Evolutionary conservation across 2,888 invertebrate species (phyloP), one percentile per base, ranked within the genome.

Genomic region (Drosophila yooni): DNA sequence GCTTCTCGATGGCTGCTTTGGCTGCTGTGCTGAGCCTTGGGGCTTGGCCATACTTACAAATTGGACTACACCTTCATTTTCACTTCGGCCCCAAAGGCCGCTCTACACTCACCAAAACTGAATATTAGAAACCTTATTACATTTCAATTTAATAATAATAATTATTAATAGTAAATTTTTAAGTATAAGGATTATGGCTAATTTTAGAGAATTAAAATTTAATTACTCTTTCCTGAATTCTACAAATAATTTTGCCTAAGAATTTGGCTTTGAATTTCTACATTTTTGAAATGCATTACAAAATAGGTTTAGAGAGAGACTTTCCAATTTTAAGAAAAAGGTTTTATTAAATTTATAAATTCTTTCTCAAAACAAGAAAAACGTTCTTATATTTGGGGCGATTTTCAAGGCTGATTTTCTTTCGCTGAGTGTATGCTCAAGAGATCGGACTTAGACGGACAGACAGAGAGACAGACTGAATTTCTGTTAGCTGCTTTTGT

Each of bases 21-120:
- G 73, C 79, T 84, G 84, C 72, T 78, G 75, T 79, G 68, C 69
- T 57, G 31, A 57, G 69, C 82, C 75, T 70, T 72, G 81, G 81
- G 87, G 84, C 89, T 86, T 87, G 89, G 85, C 76, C 79, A 80
- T 84, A 87, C 87, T 90, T 89, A 90, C 90, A 90, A 91, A 91
- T 91, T 91, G 90, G 91, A 90, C 91, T 91, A 89, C 91, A 90
- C 91, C 91, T 90, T 89, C 91, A 85, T 85, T 90, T 90, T 90
- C 87, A 87, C 89, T 87, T 87, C 72, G 70, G 58, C 61, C 70
- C 2, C 38, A 74, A 79, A 77, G 65, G 61, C 79, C 70, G 81
- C 65, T 2, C 25, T 46, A 46, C 46, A 46, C 46, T 25, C 25
- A 46, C 2, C 25, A 25, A 46, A 46, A 46, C 15, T 25, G 25